Base-by-base conservation (phyloP, 2,888 invertebrate genomes). In the Synergus japonicus region DNA sequence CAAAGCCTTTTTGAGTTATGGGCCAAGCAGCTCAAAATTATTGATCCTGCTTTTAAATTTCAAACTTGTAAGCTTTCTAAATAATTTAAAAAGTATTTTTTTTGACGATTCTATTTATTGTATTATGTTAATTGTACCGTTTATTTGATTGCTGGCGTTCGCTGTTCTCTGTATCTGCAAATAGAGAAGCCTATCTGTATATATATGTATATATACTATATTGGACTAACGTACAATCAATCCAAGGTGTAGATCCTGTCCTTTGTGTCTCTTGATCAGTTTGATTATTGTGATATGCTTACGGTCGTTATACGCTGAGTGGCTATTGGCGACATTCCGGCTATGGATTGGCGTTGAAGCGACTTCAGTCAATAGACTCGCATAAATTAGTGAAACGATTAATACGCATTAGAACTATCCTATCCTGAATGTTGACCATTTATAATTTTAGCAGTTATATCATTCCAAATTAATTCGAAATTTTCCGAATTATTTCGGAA, bases 351-450 rank as follows among this genome's bases (percentile, higher is more conserved):
- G 76, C 77, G 80, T 78, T 77, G 78, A 80, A 80, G 79, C 79
- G 67, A 78, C 58, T 64, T 82, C 78, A 69, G 77, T 78, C 67
- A 79, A 82, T 78, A 78, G 82, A 76, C 76, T 46, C 44, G 69
- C 69, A 79, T 82, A 80, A 80, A 82, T 82, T 82, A 82, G 79
- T 76, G 49, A 73, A n/a, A 41, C 66, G 76, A 78, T 76, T 80
- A 80, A 80, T 82, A 79, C 79, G 49, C 64, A 65, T 78, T 65
- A 66, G 76, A 44, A 37, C 67, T 67, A 79, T 82, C 76, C 77
- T 66, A 79, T 79, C 65, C 58, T 80, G 64, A 65, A 67, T 80
- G 79, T 80, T 80, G 79, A 37, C 76, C 65, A 79, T 9, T n/a
- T 9, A 10, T 58, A 37, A n/a, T 65, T 41, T n/a, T 37, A 64